Evolutionary conservation across 2,113 vertebrate species (phyloP), one percentile per base, ranked within the genome.

Genomic region (Melanerpes aurifrons): DNA sequence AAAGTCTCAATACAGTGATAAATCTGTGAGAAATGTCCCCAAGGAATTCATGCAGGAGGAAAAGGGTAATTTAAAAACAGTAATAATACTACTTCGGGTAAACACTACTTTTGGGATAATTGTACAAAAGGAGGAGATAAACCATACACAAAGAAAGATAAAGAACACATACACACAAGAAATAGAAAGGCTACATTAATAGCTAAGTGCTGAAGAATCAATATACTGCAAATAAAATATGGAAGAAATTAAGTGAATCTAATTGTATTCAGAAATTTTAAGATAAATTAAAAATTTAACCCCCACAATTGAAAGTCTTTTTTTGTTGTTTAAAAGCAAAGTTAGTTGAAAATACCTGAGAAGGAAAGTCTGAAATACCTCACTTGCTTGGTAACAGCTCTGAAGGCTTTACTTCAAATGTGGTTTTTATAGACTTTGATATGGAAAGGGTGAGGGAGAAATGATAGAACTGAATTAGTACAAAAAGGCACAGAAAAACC

Each of bases 1-100:
- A 53, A 85, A 68, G 45, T 43, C 47, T 94, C 92, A 91, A 73
- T 57, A 77, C 91, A 86, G 59, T 96, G 72, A 92, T 47, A 87
- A 74, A 85, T 68, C 57, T 40, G 35, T 37, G 48, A 94, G 90
- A 92, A 93, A 83, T 29, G 18, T 78, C 26, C 89, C 84, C 24
- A 48, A 73, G 0, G 16, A 93, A 92, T 56, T 54, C 62, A 77
- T 64, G 62, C 15, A 92, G 56, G 45, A 35, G 66, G 31, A 91
- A 64, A 7, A 10, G 20, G 64, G 61, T 70, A n/a, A 24, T 69
- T 47, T 68, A 40, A 77, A 96, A 95, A 12, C 14, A 72, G 22
- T 28, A 47, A 68, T 20, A 85, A 78, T 54, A 94, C 32, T n/a
- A 66, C 29, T 69, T 15, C 10, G 74, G 40, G 21, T 53, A 92